Conservation (phyloP, 2,888 invertebrate species). For the Lasius platythorax region DNA sequence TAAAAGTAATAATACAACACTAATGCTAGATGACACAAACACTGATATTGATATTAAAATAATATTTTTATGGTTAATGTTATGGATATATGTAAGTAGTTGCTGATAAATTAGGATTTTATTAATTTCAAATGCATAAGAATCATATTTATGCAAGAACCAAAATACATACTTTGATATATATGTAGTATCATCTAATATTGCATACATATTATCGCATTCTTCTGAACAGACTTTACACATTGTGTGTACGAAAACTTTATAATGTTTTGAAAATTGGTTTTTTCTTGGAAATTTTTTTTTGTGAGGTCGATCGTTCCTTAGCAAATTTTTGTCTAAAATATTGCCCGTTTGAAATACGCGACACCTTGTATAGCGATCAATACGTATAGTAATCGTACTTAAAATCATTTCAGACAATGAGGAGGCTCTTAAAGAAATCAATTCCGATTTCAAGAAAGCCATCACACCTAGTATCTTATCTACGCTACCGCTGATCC, state of each 20-base stretch:
- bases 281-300: background rate
- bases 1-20: background rate
- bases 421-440: slow-evolving; percentile 32
- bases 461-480: slow-evolving; percentile 32
- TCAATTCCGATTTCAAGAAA: slow-evolving; percentile 66
- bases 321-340: background rate
- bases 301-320: background rate
- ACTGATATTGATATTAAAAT: background rate
- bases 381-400: background rate
- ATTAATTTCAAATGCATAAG: background rate
- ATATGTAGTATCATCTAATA: background rate
- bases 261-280: background rate
- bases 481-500: slow-evolving; percentile 13
- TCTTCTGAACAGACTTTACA: background rate
- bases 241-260: background rate
- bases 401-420: slow-evolving; percentile 22
- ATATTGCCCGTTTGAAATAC: background rate
- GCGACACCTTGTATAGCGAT: background rate
- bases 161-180: background rate
- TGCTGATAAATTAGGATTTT: background rate
- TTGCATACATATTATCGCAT: background rate
- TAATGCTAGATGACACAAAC: background rate
- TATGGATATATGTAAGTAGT: background rate
- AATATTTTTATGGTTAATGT: background rate
- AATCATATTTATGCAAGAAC: background rate